These are phyloP conservation scores for Tetanocera ferruginea DNA, from an alignment of 2,888 invertebrate species.

Conservation along the genomic window DNA sequence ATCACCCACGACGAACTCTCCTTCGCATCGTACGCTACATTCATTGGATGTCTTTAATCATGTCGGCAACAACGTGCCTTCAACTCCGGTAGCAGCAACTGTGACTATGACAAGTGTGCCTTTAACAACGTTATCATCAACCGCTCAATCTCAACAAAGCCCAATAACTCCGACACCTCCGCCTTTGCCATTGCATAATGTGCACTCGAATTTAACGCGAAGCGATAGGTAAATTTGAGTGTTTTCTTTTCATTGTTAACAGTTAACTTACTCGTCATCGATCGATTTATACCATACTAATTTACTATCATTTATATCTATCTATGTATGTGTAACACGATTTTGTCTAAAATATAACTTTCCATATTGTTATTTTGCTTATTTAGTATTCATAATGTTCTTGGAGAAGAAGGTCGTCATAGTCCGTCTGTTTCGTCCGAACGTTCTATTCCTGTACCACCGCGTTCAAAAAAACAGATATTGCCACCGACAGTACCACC, in stretches of 20 bases:
- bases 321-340: background rate
- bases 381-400: constrained; percentile 42
- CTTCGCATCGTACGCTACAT: constrained; percentile 37
- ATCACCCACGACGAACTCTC: constrained; percentile 35
- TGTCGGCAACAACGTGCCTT: constrained; percentile 42
- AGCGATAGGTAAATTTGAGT: constrained; percentile 56
- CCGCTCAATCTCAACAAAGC: constrained; percentile 38
- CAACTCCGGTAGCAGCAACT: constrained; percentile 5
- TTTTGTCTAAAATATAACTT: constrained; percentile 22
- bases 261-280: constrained; percentile 19
- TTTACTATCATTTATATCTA: constrained; percentile 21
- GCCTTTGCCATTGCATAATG: constrained; percentile 38
- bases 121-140: background rate
- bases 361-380: constrained; percentile 24
- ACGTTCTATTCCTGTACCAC: constrained; percentile 62
- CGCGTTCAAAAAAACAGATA: constrained; percentile 61
- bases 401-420: constrained; percentile 58
- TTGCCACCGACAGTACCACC: constrained; percentile 49
- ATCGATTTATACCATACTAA: constrained; percentile 17
- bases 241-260: constrained; percentile 24
- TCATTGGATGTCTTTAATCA: constrained; percentile 49
- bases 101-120: too few relatives aligned
- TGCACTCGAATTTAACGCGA: constrained; percentile 51
- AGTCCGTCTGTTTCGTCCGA: constrained; percentile 65
- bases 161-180: background rate